Percentiles rank a stretch among this genome's conserved stretches.
These are phyloP conservation scores for Eretmochelys imbricata DNA, from an alignment of 2,113 vertebrate species.

Conservation along the genomic window DNA sequence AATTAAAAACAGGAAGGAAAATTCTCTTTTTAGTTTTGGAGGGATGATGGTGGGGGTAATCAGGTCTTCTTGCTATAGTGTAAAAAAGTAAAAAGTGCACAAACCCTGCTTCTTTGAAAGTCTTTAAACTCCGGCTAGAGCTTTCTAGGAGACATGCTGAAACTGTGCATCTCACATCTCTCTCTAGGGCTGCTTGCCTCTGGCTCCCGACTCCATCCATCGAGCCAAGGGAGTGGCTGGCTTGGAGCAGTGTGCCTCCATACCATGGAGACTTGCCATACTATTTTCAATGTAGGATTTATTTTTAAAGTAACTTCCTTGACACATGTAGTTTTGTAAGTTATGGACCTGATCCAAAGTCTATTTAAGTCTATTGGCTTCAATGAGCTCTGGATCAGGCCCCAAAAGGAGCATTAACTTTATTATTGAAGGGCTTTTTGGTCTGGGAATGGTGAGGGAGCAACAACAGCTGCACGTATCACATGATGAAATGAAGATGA, in stretches of 20 bases:
- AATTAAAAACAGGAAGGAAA: background rate
- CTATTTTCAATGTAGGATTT: no score
- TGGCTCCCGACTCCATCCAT: background rate
- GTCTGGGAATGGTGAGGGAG: background rate
- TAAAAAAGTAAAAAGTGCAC: no score
- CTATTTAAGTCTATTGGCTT: background rate
- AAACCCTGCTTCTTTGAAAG: no score
- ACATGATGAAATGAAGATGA: no score
- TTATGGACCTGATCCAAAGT: background rate
- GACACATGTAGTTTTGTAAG: background rate
- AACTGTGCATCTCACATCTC: no score
- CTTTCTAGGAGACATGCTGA: background rate
- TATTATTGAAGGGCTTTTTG: background rate
- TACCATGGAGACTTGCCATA: background rate
- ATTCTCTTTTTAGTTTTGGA: background rate
- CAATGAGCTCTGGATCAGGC: background rate
- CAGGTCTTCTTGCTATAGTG: background rate
- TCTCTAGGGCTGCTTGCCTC: no score
- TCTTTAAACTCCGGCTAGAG: background rate
- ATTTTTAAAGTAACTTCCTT: background rate
- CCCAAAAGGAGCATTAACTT: background rate
- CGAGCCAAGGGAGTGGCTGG: background rate
- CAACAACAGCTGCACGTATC: fast-evolving
- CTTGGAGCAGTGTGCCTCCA: fast-evolving
- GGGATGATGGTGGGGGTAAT: background rate